These are phyloP conservation scores for Beaufortia kweichowensis DNA, from an alignment of 2,113 vertebrate genomes.

Conservation along the genomic window DNA sequence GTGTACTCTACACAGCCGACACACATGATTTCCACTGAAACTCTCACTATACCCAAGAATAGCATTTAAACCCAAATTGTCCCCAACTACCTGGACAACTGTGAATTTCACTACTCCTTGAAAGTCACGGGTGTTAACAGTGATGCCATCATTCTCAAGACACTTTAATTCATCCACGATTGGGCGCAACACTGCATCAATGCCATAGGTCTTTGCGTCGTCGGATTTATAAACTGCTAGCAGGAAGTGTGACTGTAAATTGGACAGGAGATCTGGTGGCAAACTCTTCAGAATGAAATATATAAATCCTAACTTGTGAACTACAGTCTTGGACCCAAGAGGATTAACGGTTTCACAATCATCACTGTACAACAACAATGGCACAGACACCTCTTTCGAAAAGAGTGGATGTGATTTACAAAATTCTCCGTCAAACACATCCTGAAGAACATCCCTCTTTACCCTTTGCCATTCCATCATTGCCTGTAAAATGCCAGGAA, in stretches of 20 bases:
- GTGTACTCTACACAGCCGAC: no score
- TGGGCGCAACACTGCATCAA: background rate
- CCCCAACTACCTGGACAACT: background rate
- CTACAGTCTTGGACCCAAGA: background rate
- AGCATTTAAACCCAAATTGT: constrained; percentile 6
- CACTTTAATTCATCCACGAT: background rate
- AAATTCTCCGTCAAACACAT: background rate
- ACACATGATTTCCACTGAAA: background rate
- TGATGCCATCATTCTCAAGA: background rate
- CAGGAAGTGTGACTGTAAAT: background rate
- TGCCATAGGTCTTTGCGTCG: background rate
- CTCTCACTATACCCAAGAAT: constrained; percentile 8
- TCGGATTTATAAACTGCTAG: background rate
- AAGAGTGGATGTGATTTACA: background rate
- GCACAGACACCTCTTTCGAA: constrained; percentile 5
- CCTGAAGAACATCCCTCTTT: background rate
- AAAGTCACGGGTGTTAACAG: background rate
- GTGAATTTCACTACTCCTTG: background rate
- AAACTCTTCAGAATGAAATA: no score
- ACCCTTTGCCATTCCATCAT: background rate
- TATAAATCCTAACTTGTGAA: constrained; percentile 9
- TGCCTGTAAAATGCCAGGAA: background rate
- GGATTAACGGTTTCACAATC: constrained; percentile 16
- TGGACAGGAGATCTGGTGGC: background rate
- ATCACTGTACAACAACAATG: background rate